Percentiles rank a stretch among this genome's conserved stretches.
Evolutionary conservation across 2,888 invertebrate genomes (phyloP).

Genomic region (Sarcophaga subvicina): DNA sequence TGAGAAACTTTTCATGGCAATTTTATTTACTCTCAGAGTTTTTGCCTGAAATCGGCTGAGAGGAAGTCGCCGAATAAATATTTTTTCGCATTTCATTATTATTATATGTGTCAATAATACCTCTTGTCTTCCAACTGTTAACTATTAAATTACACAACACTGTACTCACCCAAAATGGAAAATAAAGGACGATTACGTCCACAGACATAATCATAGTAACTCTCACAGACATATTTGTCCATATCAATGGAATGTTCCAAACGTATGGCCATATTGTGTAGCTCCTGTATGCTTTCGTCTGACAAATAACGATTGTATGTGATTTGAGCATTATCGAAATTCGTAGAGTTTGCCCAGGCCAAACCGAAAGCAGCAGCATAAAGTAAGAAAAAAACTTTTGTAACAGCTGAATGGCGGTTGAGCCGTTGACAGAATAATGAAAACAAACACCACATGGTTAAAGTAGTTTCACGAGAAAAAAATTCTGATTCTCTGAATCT

Average conservation of each 20-base stretch:
- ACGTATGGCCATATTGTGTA: conserved; percentile 74
- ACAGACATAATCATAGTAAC: conserved; percentile 78
- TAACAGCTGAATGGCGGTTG: conserved; percentile 60
- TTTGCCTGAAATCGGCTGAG: no score
- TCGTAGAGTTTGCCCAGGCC: conserved; percentile 36
- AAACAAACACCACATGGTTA: conserved; percentile 66
- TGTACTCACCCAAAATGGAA: conserved; percentile 76
- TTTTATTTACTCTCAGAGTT: no score
- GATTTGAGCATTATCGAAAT: conserved; percentile 71
- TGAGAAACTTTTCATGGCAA: no score
- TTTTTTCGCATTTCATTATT: no score
- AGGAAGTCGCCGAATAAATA: no score
- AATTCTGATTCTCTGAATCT: neutral
- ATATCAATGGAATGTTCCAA: conserved; percentile 76
- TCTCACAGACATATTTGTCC: conserved; percentile 77
- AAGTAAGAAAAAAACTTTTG: conserved; percentile 48
- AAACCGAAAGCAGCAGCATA: conserved; percentile 7
- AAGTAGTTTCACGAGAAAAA: neutral
- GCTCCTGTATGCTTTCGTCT: conserved; percentile 76
- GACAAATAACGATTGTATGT: conserved; percentile 75
- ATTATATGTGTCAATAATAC: no score
- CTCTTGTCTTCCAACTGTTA: neutral
- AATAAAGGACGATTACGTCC: conserved; percentile 78
- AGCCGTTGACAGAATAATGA: conserved; percentile 51
- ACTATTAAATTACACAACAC: neutral